Evolutionary conservation across 2,888 invertebrate species (phyloP).

Genomic region (Cantharis flavilabris): DNA sequence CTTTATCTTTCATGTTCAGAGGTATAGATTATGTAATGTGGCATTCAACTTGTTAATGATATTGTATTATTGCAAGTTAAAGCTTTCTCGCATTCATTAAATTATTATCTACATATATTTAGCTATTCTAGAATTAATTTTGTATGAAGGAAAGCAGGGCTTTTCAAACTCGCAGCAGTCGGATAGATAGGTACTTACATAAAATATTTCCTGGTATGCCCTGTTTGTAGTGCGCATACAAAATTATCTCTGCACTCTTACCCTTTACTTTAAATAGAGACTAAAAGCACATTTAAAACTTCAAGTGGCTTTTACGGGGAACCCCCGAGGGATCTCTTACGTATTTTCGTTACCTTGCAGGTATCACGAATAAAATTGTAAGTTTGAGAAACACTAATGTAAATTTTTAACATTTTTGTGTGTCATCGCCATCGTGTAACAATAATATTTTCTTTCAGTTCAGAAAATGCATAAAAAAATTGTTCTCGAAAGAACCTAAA

Average conservation of each 20-base stretch:
- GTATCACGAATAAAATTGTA: neutral
- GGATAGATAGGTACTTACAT: neutral
- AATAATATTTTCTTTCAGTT: neutral
- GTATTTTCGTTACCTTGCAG: neutral
- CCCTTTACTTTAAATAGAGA: neutral
- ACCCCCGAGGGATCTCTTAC: neutral
- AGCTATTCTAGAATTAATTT: neutral
- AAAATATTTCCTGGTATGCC: neutral
- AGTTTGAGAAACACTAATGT: neutral
- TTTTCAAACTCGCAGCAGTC: neutral
- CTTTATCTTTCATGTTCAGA: neutral
- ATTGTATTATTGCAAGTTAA: neutral
- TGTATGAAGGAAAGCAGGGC: neutral
- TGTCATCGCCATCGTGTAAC: neutral
- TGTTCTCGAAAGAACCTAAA: neutral
- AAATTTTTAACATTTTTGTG: neutral
- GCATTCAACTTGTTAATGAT: neutral
- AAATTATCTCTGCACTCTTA: neutral
- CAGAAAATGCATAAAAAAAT: neutral
- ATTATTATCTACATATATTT: neutral
- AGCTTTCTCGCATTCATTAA: neutral
- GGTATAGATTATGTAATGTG: neutral
- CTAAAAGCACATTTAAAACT: neutral
- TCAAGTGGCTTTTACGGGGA: neutral
- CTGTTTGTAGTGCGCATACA: neutral